Conservation (phyloP, 2,797 vertebrate genomes). For the Synanceia verrucosa region DNA sequence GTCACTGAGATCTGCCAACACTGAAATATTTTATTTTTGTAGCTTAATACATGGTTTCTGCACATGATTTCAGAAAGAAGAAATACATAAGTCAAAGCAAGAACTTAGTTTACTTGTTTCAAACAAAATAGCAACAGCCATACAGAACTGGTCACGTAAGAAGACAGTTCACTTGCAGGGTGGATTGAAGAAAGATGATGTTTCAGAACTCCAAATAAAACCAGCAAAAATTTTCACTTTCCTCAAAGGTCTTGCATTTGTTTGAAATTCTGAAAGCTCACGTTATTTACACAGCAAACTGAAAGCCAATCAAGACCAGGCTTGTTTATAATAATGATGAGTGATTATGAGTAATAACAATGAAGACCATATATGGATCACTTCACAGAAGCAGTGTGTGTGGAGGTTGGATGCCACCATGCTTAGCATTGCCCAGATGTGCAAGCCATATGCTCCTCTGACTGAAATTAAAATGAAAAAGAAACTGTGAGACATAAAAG, state of each 20-base stretch:
- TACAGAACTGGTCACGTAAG: background rate
- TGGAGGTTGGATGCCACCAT: conserved; percentile 69
- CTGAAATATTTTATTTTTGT: conserved; percentile 8
- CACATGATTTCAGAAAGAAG: background rate
- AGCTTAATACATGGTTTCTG: background rate
- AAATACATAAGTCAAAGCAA: background rate
- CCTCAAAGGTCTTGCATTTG: conserved; percentile 27
- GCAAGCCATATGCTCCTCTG: conserved; percentile 93
- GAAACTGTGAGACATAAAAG: conserved; percentile 92
- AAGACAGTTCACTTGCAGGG: conserved; percentile 7
- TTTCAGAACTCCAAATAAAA: conserved; percentile 21
- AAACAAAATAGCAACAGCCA: conserved; percentile 19
- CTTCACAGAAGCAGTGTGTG: conserved; percentile 72
- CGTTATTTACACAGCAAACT: conserved; percentile 43
- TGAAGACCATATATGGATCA: conserved; percentile 80
- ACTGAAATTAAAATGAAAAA: conserved; percentile 87
- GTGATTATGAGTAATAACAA: conserved; percentile 80
- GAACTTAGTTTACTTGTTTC: background rate
- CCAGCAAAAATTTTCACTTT: conserved; percentile 14
- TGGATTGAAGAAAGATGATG: conserved; percentile 1
- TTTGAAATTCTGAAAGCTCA: conserved; percentile 53
- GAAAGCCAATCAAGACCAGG: conserved; percentile 57
- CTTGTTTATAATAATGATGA: conserved; percentile 76
- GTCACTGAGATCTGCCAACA: conserved; percentile 11
- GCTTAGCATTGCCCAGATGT: conserved; percentile 91